Percentiles rank a stretch among this genome's conserved stretches.
Evolutionary conservation across 2,888 invertebrate genomes (phyloP).

Genomic region (Physocephala rufipes): DNA sequence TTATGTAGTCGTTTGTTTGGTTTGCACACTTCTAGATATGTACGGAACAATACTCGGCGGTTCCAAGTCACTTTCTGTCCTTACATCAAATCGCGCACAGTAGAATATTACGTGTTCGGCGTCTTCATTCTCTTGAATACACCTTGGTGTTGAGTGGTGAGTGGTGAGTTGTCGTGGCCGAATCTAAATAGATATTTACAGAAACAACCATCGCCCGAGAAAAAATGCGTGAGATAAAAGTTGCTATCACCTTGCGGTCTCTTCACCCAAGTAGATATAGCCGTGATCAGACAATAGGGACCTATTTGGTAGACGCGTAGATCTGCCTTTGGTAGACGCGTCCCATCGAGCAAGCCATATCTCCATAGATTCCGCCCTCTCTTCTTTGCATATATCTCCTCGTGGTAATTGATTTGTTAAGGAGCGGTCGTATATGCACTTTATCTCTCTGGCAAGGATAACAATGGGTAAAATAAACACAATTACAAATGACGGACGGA

Average conservation of each 20-base stretch:
- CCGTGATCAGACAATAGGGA: not conserved
- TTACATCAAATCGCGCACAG: not conserved
- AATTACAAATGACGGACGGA: constrained; percentile 1
- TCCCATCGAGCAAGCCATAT: not conserved
- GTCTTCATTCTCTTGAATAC: not conserved
- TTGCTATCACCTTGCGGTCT: constrained; percentile 10
- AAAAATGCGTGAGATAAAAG: constrained; percentile 8
- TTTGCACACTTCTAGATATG: not conserved
- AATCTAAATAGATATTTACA: not conserved
- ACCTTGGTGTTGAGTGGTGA: not conserved
- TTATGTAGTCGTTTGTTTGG: not conserved
- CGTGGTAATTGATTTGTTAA: not conserved
- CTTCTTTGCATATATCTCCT: not conserved
- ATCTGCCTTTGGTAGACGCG: not conserved
- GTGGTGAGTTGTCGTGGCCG: not conserved
- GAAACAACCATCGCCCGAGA: not conserved
- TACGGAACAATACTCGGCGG: not conserved
- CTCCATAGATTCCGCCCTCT: not conserved
- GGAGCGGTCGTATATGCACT: not conserved
- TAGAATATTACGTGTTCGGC: not conserved
- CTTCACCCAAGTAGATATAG: not conserved
- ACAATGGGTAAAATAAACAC: constrained; percentile 15
- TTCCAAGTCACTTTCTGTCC: not conserved
- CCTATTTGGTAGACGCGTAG: no score
- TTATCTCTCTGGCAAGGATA: constrained; percentile 4